Conservation (phyloP, 2,888 invertebrate species). For the Piscicola geometra region DNA sequence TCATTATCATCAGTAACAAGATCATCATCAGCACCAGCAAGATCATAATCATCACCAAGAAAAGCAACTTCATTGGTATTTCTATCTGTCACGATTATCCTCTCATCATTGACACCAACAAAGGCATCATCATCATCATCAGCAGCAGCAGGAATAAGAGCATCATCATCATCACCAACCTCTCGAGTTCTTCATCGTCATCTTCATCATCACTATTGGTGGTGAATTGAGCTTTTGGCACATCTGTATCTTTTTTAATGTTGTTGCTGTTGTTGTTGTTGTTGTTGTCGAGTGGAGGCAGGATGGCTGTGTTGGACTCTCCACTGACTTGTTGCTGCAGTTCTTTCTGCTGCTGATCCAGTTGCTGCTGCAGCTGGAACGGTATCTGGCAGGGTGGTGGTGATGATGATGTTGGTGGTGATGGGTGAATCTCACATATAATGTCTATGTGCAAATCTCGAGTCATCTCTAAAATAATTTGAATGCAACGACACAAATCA, state of each 20-base stretch:
- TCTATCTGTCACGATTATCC: too few relatives aligned
- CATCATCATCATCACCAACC: background rate
- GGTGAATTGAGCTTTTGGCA: background rate
- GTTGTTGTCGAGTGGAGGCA: constrained; percentile 14
- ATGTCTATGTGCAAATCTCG: too few relatives aligned
- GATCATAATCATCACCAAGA: too few relatives aligned
- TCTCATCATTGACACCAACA: too few relatives aligned
- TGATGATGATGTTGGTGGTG: too few relatives aligned
- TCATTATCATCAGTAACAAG: too few relatives aligned
- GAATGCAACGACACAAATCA: constrained; percentile 1
- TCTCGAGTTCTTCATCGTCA: constrained; percentile 5
- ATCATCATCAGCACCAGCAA: too few relatives aligned
- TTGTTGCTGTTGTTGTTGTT: constrained; percentile 17
- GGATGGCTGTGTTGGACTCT: background rate
- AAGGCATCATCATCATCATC: background rate
- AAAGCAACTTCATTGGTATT: too few relatives aligned
- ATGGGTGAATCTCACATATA: too few relatives aligned
- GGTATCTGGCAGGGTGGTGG: background rate
- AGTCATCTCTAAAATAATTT: too few relatives aligned
- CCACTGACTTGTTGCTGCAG: background rate
- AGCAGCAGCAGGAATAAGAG: background rate
- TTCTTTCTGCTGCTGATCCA: constrained; percentile 1
- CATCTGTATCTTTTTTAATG: background rate
- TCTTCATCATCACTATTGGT: constrained; percentile 29
- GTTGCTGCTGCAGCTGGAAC: constrained; percentile 6